phyloP scores from a whole-genome alignment of 2,888 invertebrate genomes.

The Theodoxus fluviatilis region DNA sequence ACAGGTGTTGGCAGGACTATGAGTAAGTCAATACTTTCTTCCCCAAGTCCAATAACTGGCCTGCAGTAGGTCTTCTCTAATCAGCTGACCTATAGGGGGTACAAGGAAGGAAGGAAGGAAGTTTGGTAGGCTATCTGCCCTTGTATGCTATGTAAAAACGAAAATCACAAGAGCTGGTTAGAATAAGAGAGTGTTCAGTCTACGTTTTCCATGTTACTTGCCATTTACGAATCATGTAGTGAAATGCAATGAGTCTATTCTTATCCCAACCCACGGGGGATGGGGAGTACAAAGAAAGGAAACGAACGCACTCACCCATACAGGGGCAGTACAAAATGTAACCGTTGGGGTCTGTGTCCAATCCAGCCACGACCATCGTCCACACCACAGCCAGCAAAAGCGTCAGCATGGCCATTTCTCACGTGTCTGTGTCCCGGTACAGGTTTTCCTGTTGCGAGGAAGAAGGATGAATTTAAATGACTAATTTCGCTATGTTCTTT shows the following conservation, averaged over 20 bases:
- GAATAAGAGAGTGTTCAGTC: not conserved
- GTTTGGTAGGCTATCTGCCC: not conserved
- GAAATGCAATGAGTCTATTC: not conserved
- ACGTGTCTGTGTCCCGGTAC: not conserved
- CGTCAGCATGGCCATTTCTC: not conserved
- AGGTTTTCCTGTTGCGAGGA: not conserved
- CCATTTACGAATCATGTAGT: not conserved
- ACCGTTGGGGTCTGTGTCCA: slow-evolving; percentile 71
- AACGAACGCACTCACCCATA: slow-evolving; percentile 82
- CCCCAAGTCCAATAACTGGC: too few species aligned
- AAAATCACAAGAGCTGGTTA: too few species aligned
- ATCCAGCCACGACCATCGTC: not conserved
- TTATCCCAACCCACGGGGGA: too few species aligned
- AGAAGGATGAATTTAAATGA: too few species aligned
- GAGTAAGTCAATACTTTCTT: too few species aligned
- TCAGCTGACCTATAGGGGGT: too few species aligned
- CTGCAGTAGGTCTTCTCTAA: too few species aligned
- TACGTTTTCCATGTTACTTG: not conserved
- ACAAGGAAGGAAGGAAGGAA: too few species aligned
- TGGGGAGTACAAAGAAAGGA: too few species aligned
- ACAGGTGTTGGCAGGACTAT: too few species aligned
- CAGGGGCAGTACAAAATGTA: slow-evolving; percentile 95
- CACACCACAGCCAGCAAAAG: not conserved
- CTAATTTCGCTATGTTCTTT: too few species aligned
- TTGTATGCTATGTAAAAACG: not conserved